Evolutionary conservation across 2,113 vertebrate genomes (phyloP).

Genomic region (Amphiprion ocellaris): DNA sequence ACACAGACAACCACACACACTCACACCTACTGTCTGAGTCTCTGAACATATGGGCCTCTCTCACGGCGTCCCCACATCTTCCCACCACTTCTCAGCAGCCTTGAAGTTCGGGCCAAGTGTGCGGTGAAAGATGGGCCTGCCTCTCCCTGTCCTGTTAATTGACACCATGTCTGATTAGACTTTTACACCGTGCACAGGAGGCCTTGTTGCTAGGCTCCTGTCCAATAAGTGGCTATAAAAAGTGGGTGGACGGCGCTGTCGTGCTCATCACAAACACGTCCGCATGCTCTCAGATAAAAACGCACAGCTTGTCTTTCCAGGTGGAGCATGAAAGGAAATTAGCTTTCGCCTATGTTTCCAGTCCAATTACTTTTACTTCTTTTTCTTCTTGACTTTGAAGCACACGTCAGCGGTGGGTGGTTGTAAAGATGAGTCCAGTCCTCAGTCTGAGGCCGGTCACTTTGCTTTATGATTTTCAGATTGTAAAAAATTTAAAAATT

Average conservation of each 20-base stretch:
- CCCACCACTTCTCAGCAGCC: constrained; percentile 38
- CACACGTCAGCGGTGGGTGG: not conserved
- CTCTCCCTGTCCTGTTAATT: constrained; percentile 56
- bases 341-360: constrained; percentile 52
- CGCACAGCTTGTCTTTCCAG: constrained; percentile 31
- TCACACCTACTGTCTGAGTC: constrained; percentile 27
- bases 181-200: constrained; percentile 44
- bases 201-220: constrained; percentile 51
- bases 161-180: constrained; percentile 70
- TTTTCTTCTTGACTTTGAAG: constrained; percentile 21
- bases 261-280: constrained; percentile 34
- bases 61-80: constrained; percentile 60
- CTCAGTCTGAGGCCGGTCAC: not conserved
- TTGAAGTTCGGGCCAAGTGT: constrained; percentile 65
- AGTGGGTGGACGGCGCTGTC: constrained; percentile 40
- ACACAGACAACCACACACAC: constrained; percentile 5
- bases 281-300: constrained; percentile 31
- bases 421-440: constrained; percentile 17
- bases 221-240: constrained; percentile 58
- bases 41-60: constrained; percentile 55
- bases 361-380: constrained; percentile 54
- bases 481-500: too few relatives aligned
- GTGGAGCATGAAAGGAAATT: constrained; percentile 64
- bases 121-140: constrained; percentile 52
- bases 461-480: not conserved